Percentiles rank a stretch among this genome's conserved stretches.
Conservation (phyloP, 2,888 invertebrate species). For the Papilio gigon region DNA sequence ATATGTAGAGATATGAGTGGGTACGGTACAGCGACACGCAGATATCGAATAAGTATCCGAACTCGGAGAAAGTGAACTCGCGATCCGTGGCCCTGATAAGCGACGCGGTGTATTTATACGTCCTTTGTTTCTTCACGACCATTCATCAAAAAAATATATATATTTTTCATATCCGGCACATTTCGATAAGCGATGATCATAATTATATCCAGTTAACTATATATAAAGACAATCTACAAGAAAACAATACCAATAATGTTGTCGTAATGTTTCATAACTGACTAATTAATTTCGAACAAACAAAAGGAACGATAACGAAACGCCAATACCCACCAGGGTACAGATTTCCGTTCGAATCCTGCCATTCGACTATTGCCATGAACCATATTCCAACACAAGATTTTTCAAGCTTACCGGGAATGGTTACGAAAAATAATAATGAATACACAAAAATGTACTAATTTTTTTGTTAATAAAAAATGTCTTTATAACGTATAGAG, state of each 20-base stretch:
- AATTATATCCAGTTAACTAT: slow-evolving; percentile 66
- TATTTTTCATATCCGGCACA: slow-evolving; percentile 14
- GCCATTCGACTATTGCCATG: no score
- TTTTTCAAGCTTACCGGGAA: no score
- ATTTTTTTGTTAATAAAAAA: no score
- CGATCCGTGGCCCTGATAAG: slow-evolving; percentile 72
- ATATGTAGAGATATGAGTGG: slow-evolving; percentile 3
- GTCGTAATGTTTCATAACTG: not conserved
- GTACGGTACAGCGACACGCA: slow-evolving; percentile 1
- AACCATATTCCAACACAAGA: no score
- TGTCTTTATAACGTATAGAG: no score
- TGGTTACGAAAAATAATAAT: no score
- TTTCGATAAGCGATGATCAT: slow-evolving; percentile 20
- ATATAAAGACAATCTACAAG: not conserved
- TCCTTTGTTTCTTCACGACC: slow-evolving; percentile 79
- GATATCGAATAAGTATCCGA: slow-evolving; percentile 52
- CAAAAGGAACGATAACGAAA: no score
- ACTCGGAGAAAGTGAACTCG: slow-evolving; percentile 72
- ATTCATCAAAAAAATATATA: slow-evolving; percentile 53
- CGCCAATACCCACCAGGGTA: no score
- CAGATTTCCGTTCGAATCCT: no score
- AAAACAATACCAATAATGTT: not conserved
- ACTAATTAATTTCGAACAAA: no score
- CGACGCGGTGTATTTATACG: slow-evolving; percentile 74
- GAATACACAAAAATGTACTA: no score